Evolutionary conservation across 2,888 invertebrate genomes (phyloP).

Genomic region (Unio pictorum): DNA sequence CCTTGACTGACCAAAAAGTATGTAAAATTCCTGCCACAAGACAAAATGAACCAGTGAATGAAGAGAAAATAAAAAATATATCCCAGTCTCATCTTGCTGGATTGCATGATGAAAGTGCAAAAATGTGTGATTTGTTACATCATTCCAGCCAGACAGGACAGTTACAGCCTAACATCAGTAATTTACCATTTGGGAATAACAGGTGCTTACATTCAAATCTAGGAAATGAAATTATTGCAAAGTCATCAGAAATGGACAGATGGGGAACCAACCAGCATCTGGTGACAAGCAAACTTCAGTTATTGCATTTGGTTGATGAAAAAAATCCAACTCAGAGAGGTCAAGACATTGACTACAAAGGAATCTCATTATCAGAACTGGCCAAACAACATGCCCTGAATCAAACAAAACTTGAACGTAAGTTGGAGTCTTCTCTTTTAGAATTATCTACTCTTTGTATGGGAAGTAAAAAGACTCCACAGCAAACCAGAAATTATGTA

Average conservation of each 20-base stretch:
- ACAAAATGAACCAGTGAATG: slow-evolving; percentile 1
- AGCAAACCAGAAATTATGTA: not conserved
- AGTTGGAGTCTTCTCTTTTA: not conserved
- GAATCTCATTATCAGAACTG: slow-evolving; percentile 10
- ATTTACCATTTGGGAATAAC: too few relatives aligned
- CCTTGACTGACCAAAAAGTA: too few relatives aligned
- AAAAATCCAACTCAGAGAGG: slow-evolving; percentile 2
- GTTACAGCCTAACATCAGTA: too few relatives aligned
- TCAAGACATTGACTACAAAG: not conserved
- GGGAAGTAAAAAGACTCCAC: slow-evolving; percentile 1
- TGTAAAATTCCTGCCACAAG: not conserved
- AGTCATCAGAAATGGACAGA: too few relatives aligned
- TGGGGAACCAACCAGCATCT: too few relatives aligned
- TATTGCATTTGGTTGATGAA: slow-evolving; percentile 2
- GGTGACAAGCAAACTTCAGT: too few relatives aligned
- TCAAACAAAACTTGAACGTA: not conserved
- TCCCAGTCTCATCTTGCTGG: not conserved
- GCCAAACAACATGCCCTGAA: slow-evolving; percentile 17
- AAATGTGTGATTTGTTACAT: too few relatives aligned
- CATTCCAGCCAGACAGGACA: too few relatives aligned
- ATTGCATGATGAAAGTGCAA: slow-evolving; percentile 1
- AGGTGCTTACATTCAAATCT: too few relatives aligned
- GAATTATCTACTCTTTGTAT: not conserved
- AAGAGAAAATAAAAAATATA: not conserved
- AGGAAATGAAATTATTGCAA: too few relatives aligned